phyloP scores from a whole-genome alignment of 2,113 vertebrate species.

The Phaethornis superciliosus region DNA sequence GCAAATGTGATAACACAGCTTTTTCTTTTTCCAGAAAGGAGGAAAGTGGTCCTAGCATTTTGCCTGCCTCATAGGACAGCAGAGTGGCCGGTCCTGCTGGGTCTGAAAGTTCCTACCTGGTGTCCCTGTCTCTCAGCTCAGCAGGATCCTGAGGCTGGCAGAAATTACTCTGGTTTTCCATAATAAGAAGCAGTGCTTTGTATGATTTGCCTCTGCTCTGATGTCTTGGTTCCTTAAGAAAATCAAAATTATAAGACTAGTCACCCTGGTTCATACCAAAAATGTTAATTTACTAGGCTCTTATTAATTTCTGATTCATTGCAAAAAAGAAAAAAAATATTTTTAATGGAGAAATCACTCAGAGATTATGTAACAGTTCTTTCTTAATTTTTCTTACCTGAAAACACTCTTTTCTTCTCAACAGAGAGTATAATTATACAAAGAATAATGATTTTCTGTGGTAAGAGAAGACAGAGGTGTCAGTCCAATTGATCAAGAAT shows the following conservation, averaged over 20 bases:
- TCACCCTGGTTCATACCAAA: neutral
- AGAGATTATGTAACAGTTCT: neutral
- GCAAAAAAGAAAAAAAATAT: neutral
- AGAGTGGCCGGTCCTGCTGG: neutral
- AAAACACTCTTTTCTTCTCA: neutral
- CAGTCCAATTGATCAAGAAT: neutral
- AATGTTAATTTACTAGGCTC: neutral
- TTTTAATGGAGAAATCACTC: neutral
- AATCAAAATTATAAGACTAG: neutral
- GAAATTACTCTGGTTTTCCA: neutral
- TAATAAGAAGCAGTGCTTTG: neutral
- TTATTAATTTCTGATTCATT: neutral
- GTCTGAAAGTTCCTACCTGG: neutral
- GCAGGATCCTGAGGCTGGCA: neutral
- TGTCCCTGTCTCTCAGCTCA: neutral
- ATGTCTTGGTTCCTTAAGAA: neutral
- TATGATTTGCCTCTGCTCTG: neutral
- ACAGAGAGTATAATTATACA: neutral
- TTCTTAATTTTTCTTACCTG: neutral
- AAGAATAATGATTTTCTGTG: neutral
- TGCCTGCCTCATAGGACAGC: neutral
- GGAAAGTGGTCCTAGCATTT: neutral
- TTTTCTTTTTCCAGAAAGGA: neutral
- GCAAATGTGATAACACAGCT: neutral
- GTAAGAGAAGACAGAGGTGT: neutral